Evolutionary conservation across 2,888 invertebrate species (phyloP).

Genomic region (Pammene fasciana): DNA sequence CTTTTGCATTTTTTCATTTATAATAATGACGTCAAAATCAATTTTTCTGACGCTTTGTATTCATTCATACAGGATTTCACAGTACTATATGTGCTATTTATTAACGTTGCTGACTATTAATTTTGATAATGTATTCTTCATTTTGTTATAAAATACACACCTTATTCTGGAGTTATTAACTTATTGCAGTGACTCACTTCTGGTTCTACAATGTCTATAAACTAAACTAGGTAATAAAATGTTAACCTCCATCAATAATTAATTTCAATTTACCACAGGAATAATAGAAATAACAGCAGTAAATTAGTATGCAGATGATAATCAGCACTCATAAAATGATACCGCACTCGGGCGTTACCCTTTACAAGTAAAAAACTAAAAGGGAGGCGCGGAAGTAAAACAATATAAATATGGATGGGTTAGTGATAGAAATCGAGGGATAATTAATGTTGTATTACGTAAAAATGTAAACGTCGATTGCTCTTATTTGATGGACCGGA

Average conservation of each 20-base stretch:
- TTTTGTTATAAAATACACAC: too few relatives aligned
- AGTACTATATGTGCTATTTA: too few relatives aligned
- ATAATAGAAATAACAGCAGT: constrained; percentile 26
- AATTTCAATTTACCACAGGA: constrained; percentile 1
- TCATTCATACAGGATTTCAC: too few relatives aligned
- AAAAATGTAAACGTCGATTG: constrained; percentile 53
- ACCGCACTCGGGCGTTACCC: constrained; percentile 25
- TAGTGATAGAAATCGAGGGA: constrained; percentile 49
- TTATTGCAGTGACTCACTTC: too few relatives aligned
- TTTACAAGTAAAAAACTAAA: constrained; percentile 30
- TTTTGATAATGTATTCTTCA: too few relatives aligned
- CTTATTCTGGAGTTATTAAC: too few relatives aligned
- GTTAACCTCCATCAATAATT: not conserved
- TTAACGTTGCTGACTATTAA: too few relatives aligned
- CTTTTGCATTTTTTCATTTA: too few relatives aligned
- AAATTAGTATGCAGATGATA: constrained; percentile 31
- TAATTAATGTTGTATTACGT: constrained; percentile 58
- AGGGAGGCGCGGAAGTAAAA: constrained; percentile 28
- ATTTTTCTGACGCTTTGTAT: too few relatives aligned
- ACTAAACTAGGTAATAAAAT: not conserved
- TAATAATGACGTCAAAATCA: too few relatives aligned
- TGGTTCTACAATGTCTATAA: too few relatives aligned
- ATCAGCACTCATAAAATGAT: constrained; percentile 33
- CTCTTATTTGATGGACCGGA: constrained; percentile 50
- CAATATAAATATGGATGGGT: constrained; percentile 49